These are phyloP conservation scores for Brachionus paranguensis DNA, from an alignment of 1,140 invertebrate species.

Conservation along the genomic window DNA sequence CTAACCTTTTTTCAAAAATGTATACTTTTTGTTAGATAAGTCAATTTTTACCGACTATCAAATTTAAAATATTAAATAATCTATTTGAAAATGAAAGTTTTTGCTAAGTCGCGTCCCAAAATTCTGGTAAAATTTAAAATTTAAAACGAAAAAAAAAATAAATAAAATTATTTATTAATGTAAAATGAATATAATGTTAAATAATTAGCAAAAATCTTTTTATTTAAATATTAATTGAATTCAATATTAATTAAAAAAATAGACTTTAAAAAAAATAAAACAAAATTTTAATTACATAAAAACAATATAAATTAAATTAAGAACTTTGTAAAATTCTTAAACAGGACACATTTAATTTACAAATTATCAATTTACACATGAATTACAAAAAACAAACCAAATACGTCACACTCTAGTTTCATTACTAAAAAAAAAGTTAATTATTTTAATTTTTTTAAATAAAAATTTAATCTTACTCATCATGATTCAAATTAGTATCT, in stretches of 20 bases:
- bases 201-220: neutral
- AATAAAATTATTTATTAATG: neutral
- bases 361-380: neutral
- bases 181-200: neutral
- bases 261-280: neutral
- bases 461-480: neutral
- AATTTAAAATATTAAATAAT: no score
- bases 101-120: no score
- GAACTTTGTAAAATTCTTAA: neutral
- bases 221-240: neutral
- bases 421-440: constrained; percentile 37
- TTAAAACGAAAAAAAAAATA: neutral
- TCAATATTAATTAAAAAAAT: constrained; percentile 11
- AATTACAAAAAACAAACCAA: constrained; percentile 3
- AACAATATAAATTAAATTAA: constrained; percentile 23
- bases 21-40: no score
- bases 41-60: no score
- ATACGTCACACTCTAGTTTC: constrained; percentile 33
- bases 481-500: constrained; percentile 14
- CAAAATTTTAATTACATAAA: constrained; percentile 4
- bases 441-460: neutral
- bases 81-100: no score
- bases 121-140: no score
- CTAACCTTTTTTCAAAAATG: no score
- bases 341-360: constrained; percentile 1